Conservation (phyloP, 1,140 invertebrate species). For the Listronotus bonariensis region DNA sequence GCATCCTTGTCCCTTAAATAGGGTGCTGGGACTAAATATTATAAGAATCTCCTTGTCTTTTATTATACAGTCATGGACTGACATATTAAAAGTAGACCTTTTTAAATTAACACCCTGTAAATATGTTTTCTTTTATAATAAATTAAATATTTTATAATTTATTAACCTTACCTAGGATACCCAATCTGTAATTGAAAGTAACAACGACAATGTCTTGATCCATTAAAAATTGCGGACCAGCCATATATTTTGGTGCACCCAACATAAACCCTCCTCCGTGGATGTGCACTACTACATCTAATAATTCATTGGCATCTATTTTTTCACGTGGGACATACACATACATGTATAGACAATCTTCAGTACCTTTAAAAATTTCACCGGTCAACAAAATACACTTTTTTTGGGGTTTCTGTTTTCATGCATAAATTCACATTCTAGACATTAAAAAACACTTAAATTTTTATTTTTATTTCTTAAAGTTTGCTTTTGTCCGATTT, state of each 20-base stretch:
- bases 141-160: no score
- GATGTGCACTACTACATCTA: conserved; percentile 64
- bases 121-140: no score
- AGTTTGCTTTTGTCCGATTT: no score
- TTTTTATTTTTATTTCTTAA: no score
- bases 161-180: conserved; percentile 62
- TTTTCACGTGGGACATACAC: conserved; percentile 55
- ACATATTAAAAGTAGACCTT: no score
- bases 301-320: conserved; percentile 47
- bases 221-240: conserved; percentile 63
- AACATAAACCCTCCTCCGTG: conserved; percentile 65
- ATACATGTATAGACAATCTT: conserved; percentile 62
- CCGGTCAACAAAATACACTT: neutral
- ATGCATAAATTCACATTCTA: neutral
- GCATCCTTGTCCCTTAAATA: no score
- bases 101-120: no score
- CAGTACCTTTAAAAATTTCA: conserved; percentile 52
- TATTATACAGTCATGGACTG: no score
- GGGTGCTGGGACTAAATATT: no score
- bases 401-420: neutral
- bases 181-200: conserved; percentile 68
- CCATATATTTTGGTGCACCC: conserved; percentile 57
- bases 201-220: conserved; percentile 65
- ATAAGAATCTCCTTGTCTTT: no score
- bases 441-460: no score